These are phyloP conservation scores for Proteles cristata DNA, from an alignment of 2,113 vertebrate species.

Conservation along the genomic window DNA sequence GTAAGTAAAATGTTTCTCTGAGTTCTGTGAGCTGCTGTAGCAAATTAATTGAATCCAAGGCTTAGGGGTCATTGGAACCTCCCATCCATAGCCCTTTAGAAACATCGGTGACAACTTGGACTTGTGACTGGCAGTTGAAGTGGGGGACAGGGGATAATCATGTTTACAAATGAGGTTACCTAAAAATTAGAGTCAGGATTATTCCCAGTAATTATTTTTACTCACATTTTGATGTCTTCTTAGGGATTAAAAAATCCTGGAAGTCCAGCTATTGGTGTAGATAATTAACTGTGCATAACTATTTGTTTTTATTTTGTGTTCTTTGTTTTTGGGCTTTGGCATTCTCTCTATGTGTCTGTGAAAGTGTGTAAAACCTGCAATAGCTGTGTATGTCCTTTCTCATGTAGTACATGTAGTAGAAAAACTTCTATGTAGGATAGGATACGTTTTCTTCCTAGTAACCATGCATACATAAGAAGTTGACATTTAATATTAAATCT, in stretches of 20 bases:
- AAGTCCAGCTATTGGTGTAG: not conserved
- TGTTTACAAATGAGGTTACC: not conserved
- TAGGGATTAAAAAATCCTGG: not conserved
- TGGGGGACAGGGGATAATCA: not conserved
- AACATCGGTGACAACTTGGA: not conserved
- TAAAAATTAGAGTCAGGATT: not conserved
- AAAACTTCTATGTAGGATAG: not conserved
- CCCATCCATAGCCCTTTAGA: not conserved
- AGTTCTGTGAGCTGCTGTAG: not conserved
- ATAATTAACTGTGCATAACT: not conserved
- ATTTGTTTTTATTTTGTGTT: not conserved
- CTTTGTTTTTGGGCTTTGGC: not conserved
- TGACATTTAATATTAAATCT: constrained; percentile 16
- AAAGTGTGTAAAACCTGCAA: not conserved
- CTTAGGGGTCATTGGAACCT: not conserved
- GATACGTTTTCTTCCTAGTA: not conserved
- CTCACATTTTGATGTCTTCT: not conserved
- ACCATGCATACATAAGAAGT: not conserved
- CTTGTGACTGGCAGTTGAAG: not conserved
- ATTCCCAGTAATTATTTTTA: not conserved
- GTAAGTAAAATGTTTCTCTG: not conserved
- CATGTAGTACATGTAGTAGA: not conserved
- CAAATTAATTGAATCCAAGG: not conserved
- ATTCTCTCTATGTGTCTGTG: not conserved
- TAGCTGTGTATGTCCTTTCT: constrained; percentile 12